These are phyloP conservation scores for Blera fallax DNA, from an alignment of 2,888 invertebrate genomes.

Conservation along the genomic window DNA sequence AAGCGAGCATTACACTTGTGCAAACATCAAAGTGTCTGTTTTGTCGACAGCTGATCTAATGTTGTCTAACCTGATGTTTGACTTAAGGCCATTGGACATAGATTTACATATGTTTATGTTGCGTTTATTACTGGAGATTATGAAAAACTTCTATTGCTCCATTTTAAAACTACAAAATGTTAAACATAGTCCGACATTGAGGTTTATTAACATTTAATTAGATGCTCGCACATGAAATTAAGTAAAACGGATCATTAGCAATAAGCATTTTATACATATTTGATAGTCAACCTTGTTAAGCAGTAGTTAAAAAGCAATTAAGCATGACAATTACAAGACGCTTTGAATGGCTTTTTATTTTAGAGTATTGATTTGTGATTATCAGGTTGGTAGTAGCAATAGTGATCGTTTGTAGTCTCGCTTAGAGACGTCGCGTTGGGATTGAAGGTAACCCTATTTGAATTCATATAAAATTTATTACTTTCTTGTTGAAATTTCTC, in stretches of 20 bases:
- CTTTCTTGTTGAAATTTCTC: too few relatives aligned
- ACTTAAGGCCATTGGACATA: conserved; percentile 9
- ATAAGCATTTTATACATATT: not conserved
- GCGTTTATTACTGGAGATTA: not conserved
- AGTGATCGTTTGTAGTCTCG: too few relatives aligned
- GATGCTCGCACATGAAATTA: not conserved
- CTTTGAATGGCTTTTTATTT: not conserved
- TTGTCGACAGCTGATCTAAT: not conserved
- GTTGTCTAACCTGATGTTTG: not conserved
- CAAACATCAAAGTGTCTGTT: not conserved
- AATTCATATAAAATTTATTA: too few relatives aligned
- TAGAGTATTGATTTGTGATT: too few relatives aligned
- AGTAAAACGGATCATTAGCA: not conserved
- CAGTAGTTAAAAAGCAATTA: conserved; percentile 5
- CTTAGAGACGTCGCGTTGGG: too few relatives aligned
- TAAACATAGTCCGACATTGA: not conserved
- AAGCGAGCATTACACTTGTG: not conserved
- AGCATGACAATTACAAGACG: not conserved
- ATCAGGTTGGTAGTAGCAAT: too few relatives aligned
- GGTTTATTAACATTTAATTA: not conserved
- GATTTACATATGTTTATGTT: not conserved
- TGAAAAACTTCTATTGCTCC: not conserved
- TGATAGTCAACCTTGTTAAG: not conserved
- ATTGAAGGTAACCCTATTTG: too few relatives aligned
- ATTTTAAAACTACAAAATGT: not conserved